A percentile compares a stretch with the other conserved stretches of the same genome.
phyloP scores from a whole-genome alignment of 64 coral and sea anemone species.

The Dendronephthya gigantea region DNA sequence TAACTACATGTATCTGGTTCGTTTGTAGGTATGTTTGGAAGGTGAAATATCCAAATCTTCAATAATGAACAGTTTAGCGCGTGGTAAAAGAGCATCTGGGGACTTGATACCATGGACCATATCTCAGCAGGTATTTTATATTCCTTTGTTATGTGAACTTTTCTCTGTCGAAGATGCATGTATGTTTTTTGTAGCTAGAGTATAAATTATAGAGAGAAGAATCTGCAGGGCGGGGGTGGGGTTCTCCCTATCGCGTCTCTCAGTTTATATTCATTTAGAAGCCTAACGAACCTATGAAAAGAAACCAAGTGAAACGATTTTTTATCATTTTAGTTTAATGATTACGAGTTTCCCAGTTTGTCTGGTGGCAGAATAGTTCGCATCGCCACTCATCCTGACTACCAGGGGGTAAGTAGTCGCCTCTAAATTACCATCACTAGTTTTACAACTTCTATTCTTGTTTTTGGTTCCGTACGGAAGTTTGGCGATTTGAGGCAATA shows the following conservation, averaged over 20 bases:
- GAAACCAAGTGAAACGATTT: not conserved
- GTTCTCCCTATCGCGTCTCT: too few species aligned
- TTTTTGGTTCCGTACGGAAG: too few species aligned
- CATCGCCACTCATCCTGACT: constrained; percentile 93
- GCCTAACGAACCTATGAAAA: too few species aligned
- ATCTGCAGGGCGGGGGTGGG: too few species aligned
- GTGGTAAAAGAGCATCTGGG: constrained; percentile 87
- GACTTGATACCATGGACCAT: constrained; percentile 95
- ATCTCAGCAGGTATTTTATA: constrained; percentile 69
- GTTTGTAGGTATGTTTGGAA: constrained; percentile 62
- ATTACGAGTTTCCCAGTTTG: constrained; percentile 78
- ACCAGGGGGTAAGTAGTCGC: constrained; percentile 57
- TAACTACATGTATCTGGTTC: not conserved
- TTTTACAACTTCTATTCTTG: too few species aligned
- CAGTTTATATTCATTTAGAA: too few species aligned
- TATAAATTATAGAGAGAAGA: too few species aligned
- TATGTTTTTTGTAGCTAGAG: too few species aligned
- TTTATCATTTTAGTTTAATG: constrained; percentile 58
- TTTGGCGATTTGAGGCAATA: too few species aligned
- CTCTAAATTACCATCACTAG: not conserved
- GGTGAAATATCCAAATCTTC: constrained; percentile 92
- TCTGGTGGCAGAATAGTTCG: constrained; percentile 84
- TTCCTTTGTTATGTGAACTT: not conserved
- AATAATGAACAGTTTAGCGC: constrained; percentile 77
- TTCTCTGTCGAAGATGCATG: not conserved